phyloP scores from a whole-genome alignment of 2,888 invertebrate species.

The Drosophila tanythrix region DNA sequence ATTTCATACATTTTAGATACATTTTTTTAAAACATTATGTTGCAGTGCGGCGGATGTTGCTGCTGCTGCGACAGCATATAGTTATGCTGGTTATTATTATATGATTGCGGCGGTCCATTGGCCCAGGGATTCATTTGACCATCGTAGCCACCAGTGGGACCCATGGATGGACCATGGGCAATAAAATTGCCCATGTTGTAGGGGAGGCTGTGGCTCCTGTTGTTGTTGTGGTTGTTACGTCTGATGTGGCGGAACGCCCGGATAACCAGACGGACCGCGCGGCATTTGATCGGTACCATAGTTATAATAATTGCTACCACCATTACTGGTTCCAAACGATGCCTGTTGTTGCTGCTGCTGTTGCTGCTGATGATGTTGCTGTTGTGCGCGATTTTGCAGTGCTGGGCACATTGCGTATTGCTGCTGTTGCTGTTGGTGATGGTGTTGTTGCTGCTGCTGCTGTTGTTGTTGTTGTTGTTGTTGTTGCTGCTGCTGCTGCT shows the following conservation, averaged over 20 bases:
- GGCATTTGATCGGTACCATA: conserved; percentile 29
- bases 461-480: too few species aligned
- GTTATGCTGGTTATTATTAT: conserved; percentile 51
- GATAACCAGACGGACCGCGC: conserved; percentile 12
- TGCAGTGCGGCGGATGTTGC: conserved; percentile 10
- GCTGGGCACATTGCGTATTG: conserved; percentile 7
- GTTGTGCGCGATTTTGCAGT: conserved; percentile 17
- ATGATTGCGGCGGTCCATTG: conserved; percentile 42
- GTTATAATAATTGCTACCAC: conserved; percentile 27
- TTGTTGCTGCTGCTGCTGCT: neutral
- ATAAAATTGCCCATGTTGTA: conserved; percentile 50
- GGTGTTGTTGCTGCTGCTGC: conserved; percentile 4
- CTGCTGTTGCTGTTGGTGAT: conserved; percentile 14
- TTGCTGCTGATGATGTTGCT: conserved; percentile 1
- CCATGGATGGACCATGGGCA: conserved; percentile 44
- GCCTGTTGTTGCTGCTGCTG: conserved; percentile 12
- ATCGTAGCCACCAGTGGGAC: conserved; percentile 48
- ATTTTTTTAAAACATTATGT: neutral
- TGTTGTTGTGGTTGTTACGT: conserved; percentile 9
- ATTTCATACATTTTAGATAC: neutral
- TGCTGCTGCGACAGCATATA: conserved; percentile 33
- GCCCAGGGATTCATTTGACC: conserved; percentile 53
- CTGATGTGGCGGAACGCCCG: conserved; percentile 15
- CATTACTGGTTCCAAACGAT: conserved; percentile 12
- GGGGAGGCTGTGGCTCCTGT: conserved; percentile 16